A percentile compares a stretch with the other conserved stretches of the same genome.
Conservation (phyloP, 2,113 vertebrate species). For the Apodemus speciosus region DNA sequence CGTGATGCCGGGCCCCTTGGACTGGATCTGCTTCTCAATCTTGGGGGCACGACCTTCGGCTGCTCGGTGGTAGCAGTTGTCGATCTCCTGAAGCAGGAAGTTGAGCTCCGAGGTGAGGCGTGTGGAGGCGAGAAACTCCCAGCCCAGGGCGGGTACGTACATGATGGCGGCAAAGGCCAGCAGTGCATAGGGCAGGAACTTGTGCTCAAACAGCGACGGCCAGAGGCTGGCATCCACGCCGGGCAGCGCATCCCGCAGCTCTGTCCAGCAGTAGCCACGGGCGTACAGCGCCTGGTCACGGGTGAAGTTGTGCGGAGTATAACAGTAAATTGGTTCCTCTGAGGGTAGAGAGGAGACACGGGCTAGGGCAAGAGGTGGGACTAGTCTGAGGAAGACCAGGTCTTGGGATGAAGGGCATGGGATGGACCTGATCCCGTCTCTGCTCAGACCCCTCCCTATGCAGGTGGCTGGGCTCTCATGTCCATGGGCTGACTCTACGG, state of each 20-base stretch:
- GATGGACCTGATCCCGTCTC: neutral
- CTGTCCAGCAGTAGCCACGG: conserved; percentile 99
- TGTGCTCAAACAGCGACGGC: conserved; percentile 98
- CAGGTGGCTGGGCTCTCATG: neutral
- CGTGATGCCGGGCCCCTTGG: conserved; percentile 96
- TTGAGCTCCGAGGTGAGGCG: conserved; percentile 99
- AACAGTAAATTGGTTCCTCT: conserved; percentile 99
- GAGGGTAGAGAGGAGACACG: conserved; percentile 88
- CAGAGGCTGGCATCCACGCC: conserved; percentile 93
- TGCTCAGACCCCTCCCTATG: neutral
- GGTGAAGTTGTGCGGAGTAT: conserved; percentile 99
- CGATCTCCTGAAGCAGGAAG: conserved; percentile 99
- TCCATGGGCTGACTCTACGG: no score
- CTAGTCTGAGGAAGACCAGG: neutral
- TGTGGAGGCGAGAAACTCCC: conserved; percentile 98
- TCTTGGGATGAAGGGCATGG: neutral
- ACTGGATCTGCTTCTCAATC: conserved; percentile 99
- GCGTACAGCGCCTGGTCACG: conserved; percentile 99
- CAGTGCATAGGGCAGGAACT: conserved; percentile 98
- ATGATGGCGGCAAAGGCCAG: conserved; percentile 98
- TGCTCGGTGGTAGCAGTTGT: conserved; percentile 99
- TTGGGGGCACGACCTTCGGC: conserved; percentile 98
- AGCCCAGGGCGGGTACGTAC: conserved; percentile 97
- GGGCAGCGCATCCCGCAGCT: conserved; percentile 95
- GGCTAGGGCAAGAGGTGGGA: conserved; percentile 73